phyloP scores from a whole-genome alignment of 1,140 invertebrate genomes.

The Psilanteris sp. region DNA sequence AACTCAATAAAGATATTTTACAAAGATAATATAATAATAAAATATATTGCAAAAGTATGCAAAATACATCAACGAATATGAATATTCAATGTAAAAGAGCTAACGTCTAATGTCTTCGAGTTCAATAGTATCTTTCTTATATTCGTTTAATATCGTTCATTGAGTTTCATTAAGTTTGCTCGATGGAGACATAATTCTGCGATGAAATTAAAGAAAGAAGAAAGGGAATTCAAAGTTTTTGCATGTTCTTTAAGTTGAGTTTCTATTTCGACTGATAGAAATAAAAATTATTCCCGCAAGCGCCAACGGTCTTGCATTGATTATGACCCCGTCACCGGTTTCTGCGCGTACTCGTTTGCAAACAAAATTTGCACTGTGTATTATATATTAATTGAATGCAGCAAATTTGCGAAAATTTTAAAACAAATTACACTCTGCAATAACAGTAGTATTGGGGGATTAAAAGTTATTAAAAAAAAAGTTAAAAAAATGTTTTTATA shows the following conservation, averaged over 20 bases:
- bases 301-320: constrained; percentile 15
- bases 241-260: constrained; percentile 9
- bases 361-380: constrained; percentile 25
- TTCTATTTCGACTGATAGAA: constrained; percentile 17
- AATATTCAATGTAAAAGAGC: constrained; percentile 6
- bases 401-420: constrained; percentile 35
- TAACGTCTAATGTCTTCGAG: background rate
- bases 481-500: no score
- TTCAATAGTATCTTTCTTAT: constrained; percentile 14
- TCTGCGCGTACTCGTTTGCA: constrained; percentile 7
- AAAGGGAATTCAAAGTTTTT: constrained; percentile 26
- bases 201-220: background rate
- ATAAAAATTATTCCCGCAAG: constrained; percentile 19
- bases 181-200: background rate
- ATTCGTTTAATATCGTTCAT: constrained; percentile 15
- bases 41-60: no score
- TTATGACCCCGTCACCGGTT: constrained; percentile 19
- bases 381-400: constrained; percentile 40
- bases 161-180: constrained; percentile 26
- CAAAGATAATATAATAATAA: no score
- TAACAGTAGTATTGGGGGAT: constrained; percentile 9
- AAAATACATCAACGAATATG: background rate
- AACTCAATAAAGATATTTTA: no score
- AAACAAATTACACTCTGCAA: constrained; percentile 12
- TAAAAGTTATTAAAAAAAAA: constrained; percentile 4